phyloP scores from a whole-genome alignment of 2,797 vertebrate species.

The Varecia variegata region DNA sequence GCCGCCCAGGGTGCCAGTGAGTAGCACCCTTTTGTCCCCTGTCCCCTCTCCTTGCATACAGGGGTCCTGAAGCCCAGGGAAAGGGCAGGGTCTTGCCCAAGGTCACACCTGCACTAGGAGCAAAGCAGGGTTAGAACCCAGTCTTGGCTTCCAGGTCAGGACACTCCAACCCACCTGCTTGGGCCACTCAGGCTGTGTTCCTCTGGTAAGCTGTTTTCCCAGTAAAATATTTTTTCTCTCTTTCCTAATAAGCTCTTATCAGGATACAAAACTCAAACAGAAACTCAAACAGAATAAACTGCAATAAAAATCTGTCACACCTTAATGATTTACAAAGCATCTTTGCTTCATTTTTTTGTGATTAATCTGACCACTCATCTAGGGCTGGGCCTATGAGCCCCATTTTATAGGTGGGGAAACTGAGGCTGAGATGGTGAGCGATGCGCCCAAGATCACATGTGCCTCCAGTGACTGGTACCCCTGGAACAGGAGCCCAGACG shows the following conservation, averaged over 20 bases:
- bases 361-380: background rate
- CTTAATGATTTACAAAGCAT: background rate
- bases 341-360: background rate
- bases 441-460: too few species aligned
- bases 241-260: background rate
- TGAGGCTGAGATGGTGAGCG: background rate
- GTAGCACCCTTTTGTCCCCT: background rate
- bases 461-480: fast-evolving
- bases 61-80: background rate
- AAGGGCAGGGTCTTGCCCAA: background rate
- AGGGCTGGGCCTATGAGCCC: background rate
- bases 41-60: background rate
- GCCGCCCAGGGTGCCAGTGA: background rate
- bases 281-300: background rate
- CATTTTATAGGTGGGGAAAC: background rate
- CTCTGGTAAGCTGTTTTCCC: background rate
- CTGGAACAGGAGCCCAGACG: background rate
- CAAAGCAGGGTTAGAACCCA: background rate
- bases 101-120: background rate
- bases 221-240: too few species aligned
- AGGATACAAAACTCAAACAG: background rate
- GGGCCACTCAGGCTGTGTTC: background rate
- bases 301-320: background rate
- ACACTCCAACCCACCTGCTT: fast-evolving
- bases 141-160: background rate